phyloP scores from a whole-genome alignment of 2,797 vertebrate species.

The Enteromius afrohamiltoni region DNA sequence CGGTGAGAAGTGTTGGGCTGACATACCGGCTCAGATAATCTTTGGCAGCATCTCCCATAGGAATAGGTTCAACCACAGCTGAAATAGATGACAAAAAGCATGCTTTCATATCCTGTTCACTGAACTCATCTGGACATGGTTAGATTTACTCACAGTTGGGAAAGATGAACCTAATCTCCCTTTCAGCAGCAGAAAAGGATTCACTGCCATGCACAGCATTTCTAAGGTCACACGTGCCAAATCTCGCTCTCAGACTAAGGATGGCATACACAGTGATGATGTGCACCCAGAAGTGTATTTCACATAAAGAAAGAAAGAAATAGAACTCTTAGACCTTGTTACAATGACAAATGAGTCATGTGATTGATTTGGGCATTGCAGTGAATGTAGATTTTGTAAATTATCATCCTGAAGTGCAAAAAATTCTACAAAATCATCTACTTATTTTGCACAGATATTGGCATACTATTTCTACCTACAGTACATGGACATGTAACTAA shows the following conservation, averaged over 20 bases:
- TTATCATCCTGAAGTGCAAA: not conserved
- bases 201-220: conserved; percentile 93
- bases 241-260: conserved; percentile 88
- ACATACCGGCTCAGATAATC: conserved; percentile 87
- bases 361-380: not conserved
- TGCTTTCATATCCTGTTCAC: not conserved
- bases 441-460: not conserved
- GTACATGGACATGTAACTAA: not conserved
- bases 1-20: conserved; percentile 84
- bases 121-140: not conserved
- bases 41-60: conserved; percentile 76
- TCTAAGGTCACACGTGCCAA: conserved; percentile 88
- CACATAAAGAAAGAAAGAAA: not conserved
- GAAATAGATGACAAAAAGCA: not conserved
- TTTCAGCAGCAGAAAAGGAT: conserved; percentile 82
- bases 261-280: conserved; percentile 37
- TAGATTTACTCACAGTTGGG: conserved; percentile 82
- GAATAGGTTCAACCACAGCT: conserved; percentile 86
- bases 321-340: not conserved
- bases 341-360: not conserved
- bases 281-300: not conserved
- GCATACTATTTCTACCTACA: not conserved
- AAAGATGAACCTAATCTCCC: conserved; percentile 93
- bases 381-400: not conserved
- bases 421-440: not conserved